These are phyloP conservation scores for Bhutanitis thaidina DNA, from an alignment of 2,888 invertebrate species.

Conservation along the genomic window DNA sequence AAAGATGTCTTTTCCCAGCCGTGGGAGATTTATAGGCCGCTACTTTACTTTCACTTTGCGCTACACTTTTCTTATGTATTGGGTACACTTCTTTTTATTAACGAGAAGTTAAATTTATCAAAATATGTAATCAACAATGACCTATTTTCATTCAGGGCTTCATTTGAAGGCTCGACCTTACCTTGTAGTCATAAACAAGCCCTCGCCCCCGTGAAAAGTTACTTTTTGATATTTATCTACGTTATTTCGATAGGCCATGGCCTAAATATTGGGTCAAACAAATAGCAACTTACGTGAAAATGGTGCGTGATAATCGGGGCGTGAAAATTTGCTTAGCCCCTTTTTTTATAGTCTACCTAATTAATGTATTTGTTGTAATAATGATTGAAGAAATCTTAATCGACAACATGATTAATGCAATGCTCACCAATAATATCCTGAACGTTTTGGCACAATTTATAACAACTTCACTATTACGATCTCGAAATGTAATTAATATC, in stretches of 20 bases:
- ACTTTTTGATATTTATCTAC: constrained; percentile 25
- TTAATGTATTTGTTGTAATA: no score
- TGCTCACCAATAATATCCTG: no score
- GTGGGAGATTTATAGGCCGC: no score
- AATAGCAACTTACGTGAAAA: constrained; percentile 36
- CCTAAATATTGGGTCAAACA: constrained; percentile 51
- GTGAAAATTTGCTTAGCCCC: constrained; percentile 1
- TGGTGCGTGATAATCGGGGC: constrained; percentile 15
- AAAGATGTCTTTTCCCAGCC: no score
- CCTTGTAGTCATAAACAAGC: constrained; percentile 20
- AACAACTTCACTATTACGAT: no score
- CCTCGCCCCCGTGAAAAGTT: constrained; percentile 12
- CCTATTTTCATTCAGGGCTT: constrained; percentile 12
- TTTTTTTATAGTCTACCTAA: not conserved
- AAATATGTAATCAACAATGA: constrained; percentile 8
- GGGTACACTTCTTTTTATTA: no score
- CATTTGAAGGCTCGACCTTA: constrained; percentile 15
- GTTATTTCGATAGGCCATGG: constrained; percentile 40
- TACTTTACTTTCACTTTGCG: not conserved
- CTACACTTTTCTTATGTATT: no score
- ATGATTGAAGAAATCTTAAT: no score
- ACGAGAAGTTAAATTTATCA: not conserved
- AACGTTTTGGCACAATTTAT: no score
- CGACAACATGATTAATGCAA: no score
- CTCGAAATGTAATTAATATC: no score